Evolutionary conservation across 1,140 invertebrate genomes (phyloP), one percentile per base, ranked within the genome.

Genomic region (Fopius arisanus): DNA sequence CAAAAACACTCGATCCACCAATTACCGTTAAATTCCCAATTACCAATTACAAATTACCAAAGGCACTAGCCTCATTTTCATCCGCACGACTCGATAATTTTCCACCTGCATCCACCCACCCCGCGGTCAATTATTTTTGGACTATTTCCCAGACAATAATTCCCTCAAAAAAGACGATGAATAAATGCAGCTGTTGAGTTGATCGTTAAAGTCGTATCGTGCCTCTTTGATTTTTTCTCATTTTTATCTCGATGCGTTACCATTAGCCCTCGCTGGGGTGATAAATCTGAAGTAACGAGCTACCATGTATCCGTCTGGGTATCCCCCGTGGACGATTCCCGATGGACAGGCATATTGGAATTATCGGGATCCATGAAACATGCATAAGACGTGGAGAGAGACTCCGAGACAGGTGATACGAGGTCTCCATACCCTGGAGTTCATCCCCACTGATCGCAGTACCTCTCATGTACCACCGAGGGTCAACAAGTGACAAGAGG

Each of bases 251-350:
- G 6, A 37, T n/a, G 41, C 43, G 43, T 48, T 48, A 48, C 43
- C 43, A 48, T 48, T 54, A 28, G 43, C 29, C 10, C 41, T 29
- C 65, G 6, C 3, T n/a, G n/a, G 26, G 31, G 26, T 31, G 41
- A 69, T 48, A 48, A 48, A 48, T 48, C 43, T 48, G 31, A 33
- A 29, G 81, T 86, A 86, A 86, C 85, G 84, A 86, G 85, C 82
- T 84, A 80, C 81, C 84, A 80, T 84, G 85, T 86, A 85, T 71
- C 80, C 51, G 26, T 28, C 26, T 16, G 33, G 66, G 5, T 51
- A 48, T 48, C 16, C 33, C 33, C 33, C 12, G 43, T n/a, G 7
- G 10, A 37, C 33, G 33, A 37, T 10, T 37, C 33, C 33, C 33
- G 12, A 7, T 37, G 33, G 33, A 37, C 33, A 7, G 7, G 33